Conservation (phyloP, 2,888 invertebrate genomes). For the Monoplex corrugatus region DNA sequence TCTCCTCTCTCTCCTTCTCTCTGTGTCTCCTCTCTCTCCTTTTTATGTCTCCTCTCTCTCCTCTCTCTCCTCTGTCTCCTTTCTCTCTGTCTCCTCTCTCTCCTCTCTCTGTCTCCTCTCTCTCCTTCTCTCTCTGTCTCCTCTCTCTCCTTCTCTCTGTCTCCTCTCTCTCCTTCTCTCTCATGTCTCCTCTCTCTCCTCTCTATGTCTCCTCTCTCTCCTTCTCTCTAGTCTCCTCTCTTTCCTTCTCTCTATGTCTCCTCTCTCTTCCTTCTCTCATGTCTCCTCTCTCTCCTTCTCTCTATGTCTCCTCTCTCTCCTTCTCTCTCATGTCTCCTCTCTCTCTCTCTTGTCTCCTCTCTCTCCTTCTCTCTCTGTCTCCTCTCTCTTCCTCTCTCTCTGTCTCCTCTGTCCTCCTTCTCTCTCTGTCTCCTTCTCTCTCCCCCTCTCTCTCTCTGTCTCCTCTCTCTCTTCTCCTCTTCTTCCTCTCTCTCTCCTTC, state of each 20-base stretch:
- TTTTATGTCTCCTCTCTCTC: no score
- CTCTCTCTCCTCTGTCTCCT: neutral
- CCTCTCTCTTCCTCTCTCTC: constrained; percentile 25
- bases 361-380: neutral
- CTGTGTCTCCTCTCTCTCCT: no score
- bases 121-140: neutral
- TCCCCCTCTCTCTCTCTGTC: neutral
- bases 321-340: neutral
- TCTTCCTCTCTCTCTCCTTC: neutral
- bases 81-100: neutral
- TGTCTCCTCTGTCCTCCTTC: neutral
- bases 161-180: neutral
- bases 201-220: neutral
- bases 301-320: neutral
- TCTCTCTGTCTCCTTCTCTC: neutral
- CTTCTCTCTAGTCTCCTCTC: neutral
- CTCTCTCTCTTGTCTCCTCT: neutral
- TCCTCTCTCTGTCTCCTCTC: neutral
- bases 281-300: constrained; percentile 24
- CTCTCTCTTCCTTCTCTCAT: neutral
- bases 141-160: neutral
- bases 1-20: neutral
- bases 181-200: neutral
- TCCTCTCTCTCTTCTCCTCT: neutral
- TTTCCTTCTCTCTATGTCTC: neutral